These are phyloP conservation scores for Conopomorpha cramerella DNA, from an alignment of 1,140 invertebrate genomes.

Conservation along the genomic window DNA sequence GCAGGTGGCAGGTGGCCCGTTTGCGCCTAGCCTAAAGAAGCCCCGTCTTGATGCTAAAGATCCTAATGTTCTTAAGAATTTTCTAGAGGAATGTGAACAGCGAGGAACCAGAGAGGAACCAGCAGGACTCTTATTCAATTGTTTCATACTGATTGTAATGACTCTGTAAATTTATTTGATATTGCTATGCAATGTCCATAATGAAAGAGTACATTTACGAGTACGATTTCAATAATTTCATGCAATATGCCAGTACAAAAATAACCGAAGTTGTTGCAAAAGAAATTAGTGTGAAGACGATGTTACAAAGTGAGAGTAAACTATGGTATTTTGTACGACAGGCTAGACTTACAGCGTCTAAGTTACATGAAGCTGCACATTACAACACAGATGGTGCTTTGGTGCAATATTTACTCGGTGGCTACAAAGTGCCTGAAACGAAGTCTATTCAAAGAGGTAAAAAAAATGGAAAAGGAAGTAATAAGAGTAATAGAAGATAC, in stretches of 20 bases:
- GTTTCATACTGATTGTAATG: neutral
- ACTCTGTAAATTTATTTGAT: neutral
- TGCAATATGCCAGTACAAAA: neutral
- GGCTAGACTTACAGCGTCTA: constrained; percentile 40
- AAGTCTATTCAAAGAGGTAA: constrained; percentile 23
- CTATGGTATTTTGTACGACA: constrained; percentile 31
- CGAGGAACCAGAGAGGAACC: too few relatives aligned
- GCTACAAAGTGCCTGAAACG: constrained; percentile 19
- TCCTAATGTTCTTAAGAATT: neutral
- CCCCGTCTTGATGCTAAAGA: neutral
- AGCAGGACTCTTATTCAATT: neutral
- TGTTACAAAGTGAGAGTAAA: constrained; percentile 8
- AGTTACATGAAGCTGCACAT: constrained; percentile 24
- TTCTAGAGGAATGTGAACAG: neutral
- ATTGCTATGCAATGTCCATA: neutral
- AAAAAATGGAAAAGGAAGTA: constrained; percentile 23
- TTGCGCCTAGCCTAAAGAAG: too few relatives aligned
- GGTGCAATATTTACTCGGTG: constrained; percentile 23
- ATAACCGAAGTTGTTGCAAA: neutral
- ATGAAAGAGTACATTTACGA: neutral
- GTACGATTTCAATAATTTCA: neutral
- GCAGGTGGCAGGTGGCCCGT: too few relatives aligned
- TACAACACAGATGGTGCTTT: constrained; percentile 29
- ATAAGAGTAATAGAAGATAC: constrained; percentile 1
- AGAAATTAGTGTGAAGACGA: constrained; percentile 11